phyloP scores from a whole-genome alignment of 2,888 invertebrate species.

The Agrotis exclamationis region DNA sequence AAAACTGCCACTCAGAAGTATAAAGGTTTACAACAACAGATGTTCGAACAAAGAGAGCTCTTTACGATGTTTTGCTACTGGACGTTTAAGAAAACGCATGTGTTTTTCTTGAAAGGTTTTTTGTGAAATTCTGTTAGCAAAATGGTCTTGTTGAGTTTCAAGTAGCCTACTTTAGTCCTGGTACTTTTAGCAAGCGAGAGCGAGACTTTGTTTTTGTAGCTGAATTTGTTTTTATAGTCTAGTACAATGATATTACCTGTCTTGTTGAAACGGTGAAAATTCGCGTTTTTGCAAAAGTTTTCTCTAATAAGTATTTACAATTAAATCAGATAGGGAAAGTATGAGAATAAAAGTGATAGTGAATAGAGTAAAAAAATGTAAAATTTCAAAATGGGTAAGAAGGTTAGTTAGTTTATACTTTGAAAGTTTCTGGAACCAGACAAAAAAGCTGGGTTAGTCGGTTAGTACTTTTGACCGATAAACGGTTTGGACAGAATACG shows the following conservation, averaged over 20 bases:
- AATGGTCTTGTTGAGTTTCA: conserved; percentile 54
- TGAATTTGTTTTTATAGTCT: conserved; percentile 30
- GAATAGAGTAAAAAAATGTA: not conserved
- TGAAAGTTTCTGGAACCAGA: too few species aligned
- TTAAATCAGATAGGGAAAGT: not conserved
- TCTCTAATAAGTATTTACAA: not conserved
- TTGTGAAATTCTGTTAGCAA: conserved; percentile 59
- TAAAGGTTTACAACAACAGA: conserved; percentile 60
- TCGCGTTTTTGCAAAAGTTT: not conserved
- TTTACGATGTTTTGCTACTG: conserved; percentile 59
- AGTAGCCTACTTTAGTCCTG: conserved; percentile 51
- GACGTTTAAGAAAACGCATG: conserved; percentile 55
- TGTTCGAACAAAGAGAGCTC: conserved; percentile 61
- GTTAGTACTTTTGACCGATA: too few species aligned
- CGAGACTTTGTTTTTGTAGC: conserved; percentile 34
- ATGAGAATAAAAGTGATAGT: not conserved
- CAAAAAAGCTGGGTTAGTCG: too few species aligned
- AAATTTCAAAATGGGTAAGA: not conserved
- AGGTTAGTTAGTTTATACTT: not conserved
- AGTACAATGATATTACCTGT: conserved; percentile 33
- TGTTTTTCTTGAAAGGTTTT: conserved; percentile 64
- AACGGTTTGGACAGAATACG: too few species aligned
- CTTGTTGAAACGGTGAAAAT: not conserved
- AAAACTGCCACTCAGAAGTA: conserved; percentile 70
- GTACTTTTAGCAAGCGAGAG: conserved; percentile 43